Evolutionary conservation across 2,888 invertebrate species (phyloP), one percentile per base, ranked within the genome.

Genomic region (Chymomyza amoena): DNA sequence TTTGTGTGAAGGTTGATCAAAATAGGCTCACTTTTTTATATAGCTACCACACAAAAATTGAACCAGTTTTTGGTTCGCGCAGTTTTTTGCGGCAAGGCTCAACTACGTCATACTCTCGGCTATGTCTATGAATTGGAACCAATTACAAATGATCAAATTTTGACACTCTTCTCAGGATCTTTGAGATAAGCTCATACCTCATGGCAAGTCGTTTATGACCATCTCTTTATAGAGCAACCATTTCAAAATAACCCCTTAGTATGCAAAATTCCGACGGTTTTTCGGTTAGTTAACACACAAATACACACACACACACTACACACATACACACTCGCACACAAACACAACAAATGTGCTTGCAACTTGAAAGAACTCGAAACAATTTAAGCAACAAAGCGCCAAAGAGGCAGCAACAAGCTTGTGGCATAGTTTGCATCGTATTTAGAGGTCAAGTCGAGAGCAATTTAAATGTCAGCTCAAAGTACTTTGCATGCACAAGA

Each of bases 381-480:
- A 60, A 60, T 36, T 60, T 60, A 16, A 60, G 36, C 71, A 77
- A 45, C 39, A 15, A 45, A 45, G 39, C 39, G 39, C 4, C 39
- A 45, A 45, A 45, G 39, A 13, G 39, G 39, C 39, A 45, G 13
- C 39, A 45, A 80, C 82, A 82, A 80, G 82, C 80, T 74, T 80
- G 75, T 87, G 83, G 87, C 87, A 87, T 84, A 87, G 88, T 87
- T 84, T 79, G 69, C 80, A 76, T 70, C 77, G 71, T 67, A 69
- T 74, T 80, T 78, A 74, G 68, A 73, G 76, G 84, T 84, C 76
- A 78, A 85, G 78, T 82, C 76, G 73, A 72, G 74, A 73, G 79
- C 81, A 82, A 82, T 86, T 82, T 86, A 86, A 57, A 82, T 86
- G 86, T 83, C 81, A 81, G 80, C 60, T 54, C 72, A 64, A 77